Conservation (phyloP, 2,113 vertebrate genomes). For the Hemichromis elongatus region DNA sequence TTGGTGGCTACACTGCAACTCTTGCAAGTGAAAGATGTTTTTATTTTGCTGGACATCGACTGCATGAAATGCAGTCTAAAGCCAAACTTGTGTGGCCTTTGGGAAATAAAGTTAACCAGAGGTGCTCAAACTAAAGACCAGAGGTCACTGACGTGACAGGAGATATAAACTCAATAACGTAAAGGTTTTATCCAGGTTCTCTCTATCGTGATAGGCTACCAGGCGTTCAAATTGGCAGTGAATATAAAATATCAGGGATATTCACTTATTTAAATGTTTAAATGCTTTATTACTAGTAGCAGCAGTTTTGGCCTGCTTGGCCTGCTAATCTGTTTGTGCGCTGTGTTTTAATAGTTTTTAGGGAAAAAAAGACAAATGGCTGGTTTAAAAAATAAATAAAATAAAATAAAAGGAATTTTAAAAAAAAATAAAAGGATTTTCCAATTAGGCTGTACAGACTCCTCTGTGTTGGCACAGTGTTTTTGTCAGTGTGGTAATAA, state of each 20-base stretch:
- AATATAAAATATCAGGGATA: neutral
- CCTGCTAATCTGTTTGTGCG: neutral
- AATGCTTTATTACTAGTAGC: neutral
- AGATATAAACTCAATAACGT: neutral
- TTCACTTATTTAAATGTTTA: neutral
- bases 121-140: neutral
- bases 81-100: neutral
- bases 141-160: neutral
- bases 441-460: slow-evolving; percentile 26
- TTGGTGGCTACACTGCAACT: neutral
- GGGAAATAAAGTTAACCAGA: neutral
- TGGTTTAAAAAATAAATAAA: neutral
- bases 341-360: neutral
- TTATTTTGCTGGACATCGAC: neutral
- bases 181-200: neutral
- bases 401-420: too few relatives aligned
- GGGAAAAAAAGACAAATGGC: neutral
- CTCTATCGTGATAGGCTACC: neutral
- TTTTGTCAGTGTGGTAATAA: slow-evolving; percentile 39
- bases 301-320: neutral
- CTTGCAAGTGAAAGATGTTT: neutral
- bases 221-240: neutral
- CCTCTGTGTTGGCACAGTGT: slow-evolving; percentile 33
- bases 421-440: slow-evolving; percentile 1
- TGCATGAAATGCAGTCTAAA: neutral